Conservation (phyloP, 1,140 invertebrate species). For the Drosophila gunungcola region DNA sequence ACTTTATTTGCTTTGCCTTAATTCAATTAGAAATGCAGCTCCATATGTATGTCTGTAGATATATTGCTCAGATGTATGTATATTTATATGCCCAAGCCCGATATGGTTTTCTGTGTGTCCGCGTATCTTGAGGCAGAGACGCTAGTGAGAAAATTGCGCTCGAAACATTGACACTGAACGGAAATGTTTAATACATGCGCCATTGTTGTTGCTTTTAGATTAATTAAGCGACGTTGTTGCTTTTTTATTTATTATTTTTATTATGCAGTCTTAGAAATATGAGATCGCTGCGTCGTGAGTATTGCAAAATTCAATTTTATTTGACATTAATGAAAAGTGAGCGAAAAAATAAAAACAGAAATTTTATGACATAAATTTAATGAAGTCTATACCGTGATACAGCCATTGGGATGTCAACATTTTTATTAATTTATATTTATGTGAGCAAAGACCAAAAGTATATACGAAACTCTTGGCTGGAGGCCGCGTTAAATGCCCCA, state of each 20-base stretch:
- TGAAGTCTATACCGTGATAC: constrained; percentile 42
- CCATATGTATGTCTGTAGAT: constrained; percentile 47
- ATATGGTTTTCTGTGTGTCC: constrained; percentile 51
- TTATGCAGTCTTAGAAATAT: constrained; percentile 64
- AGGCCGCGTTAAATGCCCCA: constrained; percentile 58
- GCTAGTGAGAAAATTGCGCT: constrained; percentile 72
- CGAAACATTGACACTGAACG: constrained; percentile 85
- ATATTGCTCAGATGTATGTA: constrained; percentile 13
- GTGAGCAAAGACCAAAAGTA: constrained; percentile 12
- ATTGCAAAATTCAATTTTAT: constrained; percentile 55
- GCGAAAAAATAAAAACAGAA: constrained; percentile 29
- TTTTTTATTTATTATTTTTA: constrained; percentile 38
- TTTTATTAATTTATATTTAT: constrained; percentile 57
- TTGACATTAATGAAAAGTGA: constrained; percentile 64
- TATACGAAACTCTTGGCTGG: constrained; percentile 33
- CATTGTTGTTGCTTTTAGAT: constrained; percentile 64
- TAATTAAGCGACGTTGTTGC: constrained; percentile 65
- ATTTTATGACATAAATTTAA: constrained; percentile 45
- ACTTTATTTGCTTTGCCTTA: constrained; percentile 79
- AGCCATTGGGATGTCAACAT: constrained; percentile 52
- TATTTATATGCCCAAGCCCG: constrained; percentile 14
- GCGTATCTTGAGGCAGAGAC: constrained; percentile 59
- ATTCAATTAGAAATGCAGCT: constrained; percentile 81
- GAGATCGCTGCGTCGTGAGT: constrained; percentile 22
- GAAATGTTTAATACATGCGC: constrained; percentile 84